Base-by-base conservation (phyloP, 1,140 invertebrate species). In the Halyomorpha halys region DNA sequence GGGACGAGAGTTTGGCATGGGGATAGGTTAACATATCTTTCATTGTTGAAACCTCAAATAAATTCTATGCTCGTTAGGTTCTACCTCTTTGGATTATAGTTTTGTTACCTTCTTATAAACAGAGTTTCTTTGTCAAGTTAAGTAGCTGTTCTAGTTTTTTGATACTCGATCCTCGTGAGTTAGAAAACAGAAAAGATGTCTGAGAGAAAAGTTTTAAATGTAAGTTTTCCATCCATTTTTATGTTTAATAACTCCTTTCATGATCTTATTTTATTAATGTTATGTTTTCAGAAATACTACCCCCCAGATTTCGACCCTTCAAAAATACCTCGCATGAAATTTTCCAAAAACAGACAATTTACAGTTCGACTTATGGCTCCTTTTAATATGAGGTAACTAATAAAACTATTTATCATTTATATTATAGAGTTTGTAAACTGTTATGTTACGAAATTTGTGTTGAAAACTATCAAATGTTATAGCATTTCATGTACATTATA, bases 271-370 rank as follows among this genome's bases (percentile, higher is more conserved):
- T 16, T 18, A 14, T 18, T 49, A 19, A 60, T 39, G 44, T 68
- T 67, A 66, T 64, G 70, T 72, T 81, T 81, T 66, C 74, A 98
- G 91, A 99, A 99, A 95, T 99, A 99, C 75, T 99, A 99, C 80
- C 97, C 97, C 0, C 96, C 97, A 72, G 97, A 99, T 82, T 99
- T 98, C 76, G 97, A 99, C 87, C 97, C 97, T 0, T 91, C 92
- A 19, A 98, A 99, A 79, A 97, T 99, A 27, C 96, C 97, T 70
- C 90, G 96, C 65, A 90, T 95, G 81, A 94, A 95, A 85, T 82
- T 93, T 71, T 85, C 90, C 27, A 90, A 90, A 75, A 98, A 98
- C 77, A 77, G 90, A n/a, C 94, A 97, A 75, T 99, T 98, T 73
- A 92, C 89, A 19, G 97, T 99, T 45, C 84, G 97, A 70, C 82